Conservation (phyloP, 1,140 invertebrate species). For the Epicauta chinensis region DNA sequence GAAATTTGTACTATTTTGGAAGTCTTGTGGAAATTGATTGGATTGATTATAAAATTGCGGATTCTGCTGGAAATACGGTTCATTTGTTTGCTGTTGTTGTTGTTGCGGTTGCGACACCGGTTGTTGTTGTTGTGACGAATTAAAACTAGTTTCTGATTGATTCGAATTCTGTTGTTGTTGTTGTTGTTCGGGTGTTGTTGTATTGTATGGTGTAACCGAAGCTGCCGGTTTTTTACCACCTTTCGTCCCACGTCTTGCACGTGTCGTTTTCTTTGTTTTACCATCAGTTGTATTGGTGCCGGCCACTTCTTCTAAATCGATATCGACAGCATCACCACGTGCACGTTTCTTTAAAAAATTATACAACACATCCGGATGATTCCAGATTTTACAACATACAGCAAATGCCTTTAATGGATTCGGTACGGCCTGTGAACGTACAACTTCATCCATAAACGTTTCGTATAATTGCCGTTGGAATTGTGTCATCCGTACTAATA, state of each 20-base stretch:
- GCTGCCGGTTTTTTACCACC: conserved; percentile 55
- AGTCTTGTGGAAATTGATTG: too few species aligned
- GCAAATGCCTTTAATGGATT: conserved; percentile 98
- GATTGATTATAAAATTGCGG: conserved; percentile 10
- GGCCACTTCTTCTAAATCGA: conserved; percentile 80
- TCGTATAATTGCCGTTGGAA: conserved; percentile 85
- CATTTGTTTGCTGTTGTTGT: too few species aligned
- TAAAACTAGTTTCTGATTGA: conserved; percentile 7
- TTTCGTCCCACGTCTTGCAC: conserved; percentile 24
- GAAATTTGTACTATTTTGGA: background rate
- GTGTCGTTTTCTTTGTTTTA: conserved; percentile 28
- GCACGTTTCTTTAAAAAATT: conserved; percentile 81
- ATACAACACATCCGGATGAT: conserved; percentile 96
- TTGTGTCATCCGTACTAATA: conserved; percentile 79
- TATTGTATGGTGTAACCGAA: conserved; percentile 55
- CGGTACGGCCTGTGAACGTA: conserved; percentile 75
- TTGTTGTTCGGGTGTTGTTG: background rate
- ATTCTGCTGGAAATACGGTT: conserved; percentile 10
- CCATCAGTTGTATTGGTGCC: conserved; percentile 42
- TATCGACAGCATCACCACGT: conserved; percentile 76
- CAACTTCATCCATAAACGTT: conserved; percentile 87
- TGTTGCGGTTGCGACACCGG: background rate
- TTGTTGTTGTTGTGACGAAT: background rate
- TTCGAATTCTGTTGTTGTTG: background rate
- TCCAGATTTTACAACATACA: conserved; percentile 99